A percentile compares a stretch with the other conserved stretches of the same genome.
These are phyloP conservation scores for Cryptocephalus moraei DNA, from an alignment of 2,888 invertebrate genomes.

Conservation along the genomic window DNA sequence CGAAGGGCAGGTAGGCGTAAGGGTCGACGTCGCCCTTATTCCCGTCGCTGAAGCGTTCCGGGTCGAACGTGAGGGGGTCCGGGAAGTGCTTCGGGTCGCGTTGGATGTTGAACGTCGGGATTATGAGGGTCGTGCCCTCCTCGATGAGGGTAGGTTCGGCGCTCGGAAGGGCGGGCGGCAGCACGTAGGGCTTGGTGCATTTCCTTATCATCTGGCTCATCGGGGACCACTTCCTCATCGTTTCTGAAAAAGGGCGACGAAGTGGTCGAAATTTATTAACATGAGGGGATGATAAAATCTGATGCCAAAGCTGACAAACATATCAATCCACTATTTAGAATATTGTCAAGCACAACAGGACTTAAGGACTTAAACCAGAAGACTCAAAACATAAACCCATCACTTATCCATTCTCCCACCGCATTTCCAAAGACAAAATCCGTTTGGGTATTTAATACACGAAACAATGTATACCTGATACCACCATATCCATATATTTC, in stretches of 20 bases:
- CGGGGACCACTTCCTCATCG: neutral
- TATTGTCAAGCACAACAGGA: too few species aligned
- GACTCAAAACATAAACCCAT: too few species aligned
- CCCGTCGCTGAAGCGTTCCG: slow-evolving; percentile 25
- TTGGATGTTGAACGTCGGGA: neutral
- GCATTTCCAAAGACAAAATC: too few species aligned
- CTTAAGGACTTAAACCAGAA: too few species aligned
- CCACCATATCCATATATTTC: slow-evolving; percentile 30
- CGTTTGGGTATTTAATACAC: too few species aligned
- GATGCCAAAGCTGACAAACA: too few species aligned
- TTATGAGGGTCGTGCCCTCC: neutral
- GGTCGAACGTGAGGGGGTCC: slow-evolving; percentile 39
- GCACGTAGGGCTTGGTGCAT: neutral
- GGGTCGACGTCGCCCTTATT: slow-evolving; percentile 29
- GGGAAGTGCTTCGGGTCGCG: slow-evolving; percentile 12
- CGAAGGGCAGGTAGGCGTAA: slow-evolving; percentile 18
- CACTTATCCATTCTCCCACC: too few species aligned
- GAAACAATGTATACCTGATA: too few species aligned
- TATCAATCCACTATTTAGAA: too few species aligned
- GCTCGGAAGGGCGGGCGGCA: neutral
- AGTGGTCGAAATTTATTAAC: too few species aligned
- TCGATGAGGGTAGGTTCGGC: neutral
- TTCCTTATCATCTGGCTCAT: neutral
- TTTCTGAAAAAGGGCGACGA: neutral
- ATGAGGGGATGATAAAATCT: too few species aligned